Evolutionary conservation across 2,113 vertebrate genomes (phyloP).

Genomic region (Ornithorhynchus anatinus): DNA sequence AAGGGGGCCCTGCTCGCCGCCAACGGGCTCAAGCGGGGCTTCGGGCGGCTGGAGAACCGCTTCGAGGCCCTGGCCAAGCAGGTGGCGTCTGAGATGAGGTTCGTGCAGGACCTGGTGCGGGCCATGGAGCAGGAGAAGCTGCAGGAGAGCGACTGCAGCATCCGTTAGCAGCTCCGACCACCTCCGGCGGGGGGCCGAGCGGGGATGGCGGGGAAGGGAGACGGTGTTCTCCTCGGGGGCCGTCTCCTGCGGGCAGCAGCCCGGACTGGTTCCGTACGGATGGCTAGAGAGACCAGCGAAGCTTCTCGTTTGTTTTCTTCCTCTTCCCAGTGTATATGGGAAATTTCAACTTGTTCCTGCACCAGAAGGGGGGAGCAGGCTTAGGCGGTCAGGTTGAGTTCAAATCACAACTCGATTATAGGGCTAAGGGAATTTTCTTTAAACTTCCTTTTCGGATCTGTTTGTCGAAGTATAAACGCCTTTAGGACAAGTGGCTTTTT

Average conservation of each 20-base stretch:
- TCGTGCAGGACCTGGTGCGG: slow-evolving; percentile 91
- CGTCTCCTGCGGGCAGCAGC: background rate
- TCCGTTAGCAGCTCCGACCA: slow-evolving; percentile 59
- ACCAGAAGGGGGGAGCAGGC: background rate
- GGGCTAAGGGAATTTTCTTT: too few species aligned
- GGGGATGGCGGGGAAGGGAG: accelerated
- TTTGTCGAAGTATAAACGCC: too few species aligned
- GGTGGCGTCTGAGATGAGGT: slow-evolving; percentile 89
- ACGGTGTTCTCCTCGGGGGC: background rate
- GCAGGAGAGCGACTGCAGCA: slow-evolving; percentile 68
- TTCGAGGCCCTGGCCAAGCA: slow-evolving; percentile 89
- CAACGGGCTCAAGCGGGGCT: slow-evolving; percentile 86
- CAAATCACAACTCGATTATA: too few species aligned
- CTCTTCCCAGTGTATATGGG: background rate
- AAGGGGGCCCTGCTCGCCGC: slow-evolving; percentile 77
- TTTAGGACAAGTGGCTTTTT: too few species aligned
- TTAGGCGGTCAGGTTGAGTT: too few species aligned
- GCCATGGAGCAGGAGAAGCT: slow-evolving; percentile 80
- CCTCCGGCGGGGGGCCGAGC: accelerated
- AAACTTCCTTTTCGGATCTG: too few species aligned
- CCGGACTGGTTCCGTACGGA: slow-evolving; percentile 61
- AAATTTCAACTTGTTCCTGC: background rate
- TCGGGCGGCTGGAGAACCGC: slow-evolving; percentile 89
- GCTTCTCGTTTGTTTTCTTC: background rate
- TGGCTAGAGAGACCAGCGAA: background rate